Base-by-base conservation (phyloP, 2,113 vertebrate genomes). In the Dryoscopus gambensis region DNA sequence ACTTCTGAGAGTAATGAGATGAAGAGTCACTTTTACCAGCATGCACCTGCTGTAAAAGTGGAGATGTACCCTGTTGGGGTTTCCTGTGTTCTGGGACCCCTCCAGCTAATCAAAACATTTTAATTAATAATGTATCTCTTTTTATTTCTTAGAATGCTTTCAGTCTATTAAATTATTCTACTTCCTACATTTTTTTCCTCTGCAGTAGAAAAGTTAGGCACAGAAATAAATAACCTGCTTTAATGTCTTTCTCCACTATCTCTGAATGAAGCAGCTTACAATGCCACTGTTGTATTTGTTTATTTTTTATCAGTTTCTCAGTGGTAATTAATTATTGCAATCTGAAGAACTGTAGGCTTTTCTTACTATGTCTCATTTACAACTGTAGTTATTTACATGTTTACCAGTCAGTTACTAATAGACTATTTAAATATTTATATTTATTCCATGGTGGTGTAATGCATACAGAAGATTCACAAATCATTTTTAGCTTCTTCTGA, bases 341-440 rank as follows among this genome's bases (percentile, higher is more conserved):
- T 63, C 21, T 33, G 42, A 75, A 57, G 15, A 83, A 60, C 50
- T 67, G 24, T 65, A 53, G 27, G 24, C 9, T 84, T 86, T 91
- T 93, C 62, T 90, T 86, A 74, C 69, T 93, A 69, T 56, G 20
- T 56, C 56, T 90, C 55, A 93, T 44, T 90, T 83, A 62, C 23
- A 76, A 23, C 13, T 87, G 30, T 76, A 94, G 78, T 75, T 96
- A 75, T 76, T 95, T 91, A 64, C 73, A 68, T 78, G 35, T 33
- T 77, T 93, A 81, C 33, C 14, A 87, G 25, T 60, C 42, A 59
- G n/a, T 91, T 93, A 89, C 92, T 76, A 55, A 87, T 44, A 85
- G 37, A 87, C 35, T 75, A 88, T 68, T 94, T 90, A 80, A 95
- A 96, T 95, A 95, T 89, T 92, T 53, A 39, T 74, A 76, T 69